phyloP scores from a whole-genome alignment of 1,140 invertebrate species.

The Lutraria rhynchaena region DNA sequence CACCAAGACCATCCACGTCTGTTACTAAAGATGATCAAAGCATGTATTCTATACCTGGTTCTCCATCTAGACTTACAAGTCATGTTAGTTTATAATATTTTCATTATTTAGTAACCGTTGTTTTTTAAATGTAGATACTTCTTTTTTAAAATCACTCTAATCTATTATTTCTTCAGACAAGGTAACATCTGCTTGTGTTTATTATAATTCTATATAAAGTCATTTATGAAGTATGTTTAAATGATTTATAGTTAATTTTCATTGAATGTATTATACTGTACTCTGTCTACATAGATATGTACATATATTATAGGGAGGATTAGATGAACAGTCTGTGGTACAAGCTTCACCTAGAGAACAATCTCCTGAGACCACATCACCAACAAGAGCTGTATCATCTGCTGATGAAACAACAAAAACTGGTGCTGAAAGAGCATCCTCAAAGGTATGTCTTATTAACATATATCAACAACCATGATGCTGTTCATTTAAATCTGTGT shows the following conservation, averaged over 20 bases:
- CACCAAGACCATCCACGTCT: conserved; percentile 74
- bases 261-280: too few species aligned
- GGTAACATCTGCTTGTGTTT: too few species aligned
- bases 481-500: not conserved
- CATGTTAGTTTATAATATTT: conserved; percentile 65
- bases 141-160: too few species aligned
- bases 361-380: conserved; percentile 67
- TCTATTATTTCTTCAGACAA: too few species aligned
- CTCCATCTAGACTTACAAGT: conserved; percentile 74
- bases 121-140: too few species aligned
- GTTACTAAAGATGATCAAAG: conserved; percentile 73
- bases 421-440: conserved; percentile 54
- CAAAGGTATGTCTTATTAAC: conserved; percentile 35
- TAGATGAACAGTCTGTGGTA: conserved; percentile 70
- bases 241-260: too few species aligned
- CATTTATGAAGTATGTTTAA: too few species aligned
- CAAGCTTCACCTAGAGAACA: conserved; percentile 67
- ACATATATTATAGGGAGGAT: conserved; percentile 64
- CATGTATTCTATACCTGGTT: conserved; percentile 77
- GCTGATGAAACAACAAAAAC: conserved; percentile 71
- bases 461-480: not conserved
- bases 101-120: too few species aligned
- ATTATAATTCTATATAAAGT: too few species aligned
- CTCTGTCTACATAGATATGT: too few species aligned
- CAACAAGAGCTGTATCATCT: conserved; percentile 72